Evolutionary conservation across 2,888 invertebrate species (phyloP).

Genomic region (Tetanocera ferruginea): DNA sequence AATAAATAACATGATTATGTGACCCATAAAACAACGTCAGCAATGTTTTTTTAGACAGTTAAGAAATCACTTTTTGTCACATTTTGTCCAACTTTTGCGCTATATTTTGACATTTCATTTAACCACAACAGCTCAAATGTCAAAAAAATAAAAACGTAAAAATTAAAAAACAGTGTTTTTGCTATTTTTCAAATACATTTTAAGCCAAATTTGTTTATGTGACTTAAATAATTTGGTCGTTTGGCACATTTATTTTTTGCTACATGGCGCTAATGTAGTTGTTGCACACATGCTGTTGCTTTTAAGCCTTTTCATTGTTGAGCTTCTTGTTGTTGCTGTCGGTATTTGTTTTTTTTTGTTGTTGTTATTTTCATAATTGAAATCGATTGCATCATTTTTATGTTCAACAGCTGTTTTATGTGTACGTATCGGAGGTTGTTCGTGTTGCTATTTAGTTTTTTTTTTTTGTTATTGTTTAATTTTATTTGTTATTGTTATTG

Average conservation of each 20-base stretch:
- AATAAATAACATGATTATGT: no score
- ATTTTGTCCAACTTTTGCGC: not conserved
- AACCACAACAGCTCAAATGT: no score
- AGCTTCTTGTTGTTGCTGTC: constrained; percentile 5
- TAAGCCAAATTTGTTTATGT: no score
- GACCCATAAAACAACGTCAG: no score
- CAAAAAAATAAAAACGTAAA: no score
- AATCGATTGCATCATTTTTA: constrained; percentile 32
- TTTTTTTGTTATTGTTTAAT: not conserved
- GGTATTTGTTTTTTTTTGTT: not conserved
- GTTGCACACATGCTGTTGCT: not conserved
- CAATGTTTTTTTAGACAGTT: no score
- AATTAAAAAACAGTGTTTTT: no score
- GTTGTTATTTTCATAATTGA: constrained; percentile 1
- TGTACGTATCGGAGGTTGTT: not conserved
- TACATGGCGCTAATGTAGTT: not conserved
- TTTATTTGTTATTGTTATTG: not conserved
- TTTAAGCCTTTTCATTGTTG: no score
- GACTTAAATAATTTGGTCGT: no score
- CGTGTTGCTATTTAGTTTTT: not conserved
- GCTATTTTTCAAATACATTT: no score
- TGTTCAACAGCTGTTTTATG: constrained; percentile 31
- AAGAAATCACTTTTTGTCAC: no score
- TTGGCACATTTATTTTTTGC: not conserved
- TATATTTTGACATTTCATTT: not conserved